These are phyloP conservation scores for Lampris incognitus DNA, from an alignment of 2,113 vertebrate species.

Conservation along the genomic window DNA sequence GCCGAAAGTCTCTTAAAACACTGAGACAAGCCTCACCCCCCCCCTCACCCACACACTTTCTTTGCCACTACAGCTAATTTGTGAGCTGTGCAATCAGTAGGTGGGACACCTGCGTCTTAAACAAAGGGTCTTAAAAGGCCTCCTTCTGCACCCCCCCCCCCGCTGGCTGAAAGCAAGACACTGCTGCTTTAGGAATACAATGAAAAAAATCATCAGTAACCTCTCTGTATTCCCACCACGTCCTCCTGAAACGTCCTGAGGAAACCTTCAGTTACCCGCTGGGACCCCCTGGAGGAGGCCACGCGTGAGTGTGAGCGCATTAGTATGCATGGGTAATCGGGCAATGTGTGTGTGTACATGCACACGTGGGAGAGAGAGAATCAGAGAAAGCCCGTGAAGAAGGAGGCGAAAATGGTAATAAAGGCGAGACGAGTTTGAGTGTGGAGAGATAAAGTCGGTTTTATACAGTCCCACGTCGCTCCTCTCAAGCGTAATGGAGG, in stretches of 20 bases:
- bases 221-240: too few relatives aligned
- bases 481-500: not conserved
- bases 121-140: constrained; percentile 5
- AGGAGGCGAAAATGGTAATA: not conserved
- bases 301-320: constrained; percentile 12
- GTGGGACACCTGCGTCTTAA: constrained; percentile 3
- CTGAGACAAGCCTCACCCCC: not conserved
- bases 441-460: constrained; percentile 36
- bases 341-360: not conserved
- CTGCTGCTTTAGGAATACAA: not conserved
- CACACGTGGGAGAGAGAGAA: too few relatives aligned
- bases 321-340: constrained; percentile 9
- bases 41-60: not conserved
- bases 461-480: not conserved
- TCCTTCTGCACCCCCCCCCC: not conserved
- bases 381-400: not conserved
- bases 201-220: too few relatives aligned
- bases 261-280: constrained; percentile 13
- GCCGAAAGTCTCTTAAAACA: not conserved
- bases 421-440: constrained; percentile 21
- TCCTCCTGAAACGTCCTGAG: not conserved
- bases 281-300: not conserved
- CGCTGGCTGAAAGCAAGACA: not conserved
- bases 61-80: not conserved
- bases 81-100: constrained; percentile 20